These are phyloP conservation scores for Jaculus jaculus DNA, from an alignment of 2,113 vertebrate genomes.

Conservation along the genomic window DNA sequence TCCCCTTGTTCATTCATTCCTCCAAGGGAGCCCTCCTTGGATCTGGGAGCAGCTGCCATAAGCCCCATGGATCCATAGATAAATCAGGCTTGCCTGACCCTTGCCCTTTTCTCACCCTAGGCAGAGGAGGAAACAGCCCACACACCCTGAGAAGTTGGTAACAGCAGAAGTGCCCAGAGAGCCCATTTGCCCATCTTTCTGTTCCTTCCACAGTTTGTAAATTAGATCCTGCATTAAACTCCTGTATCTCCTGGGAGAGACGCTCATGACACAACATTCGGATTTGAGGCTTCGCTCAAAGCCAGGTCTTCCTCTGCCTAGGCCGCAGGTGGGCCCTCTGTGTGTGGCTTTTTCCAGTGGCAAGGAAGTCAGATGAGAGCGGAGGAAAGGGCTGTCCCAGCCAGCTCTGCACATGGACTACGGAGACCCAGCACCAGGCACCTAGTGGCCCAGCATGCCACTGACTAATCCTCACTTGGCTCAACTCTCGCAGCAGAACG, in stretches of 20 bases:
- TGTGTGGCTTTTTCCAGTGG: not conserved
- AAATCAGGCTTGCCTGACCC: not conserved
- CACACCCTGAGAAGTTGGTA: rapidly evolving
- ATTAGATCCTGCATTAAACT: not conserved
- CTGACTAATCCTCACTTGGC: not conserved
- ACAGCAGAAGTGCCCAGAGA: not conserved
- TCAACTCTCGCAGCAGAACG: not conserved
- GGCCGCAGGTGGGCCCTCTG: not conserved
- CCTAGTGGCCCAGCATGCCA: not conserved
- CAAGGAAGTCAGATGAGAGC: not conserved
- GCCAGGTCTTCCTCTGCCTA: not conserved
- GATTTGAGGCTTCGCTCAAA: not conserved
- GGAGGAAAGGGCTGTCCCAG: not conserved
- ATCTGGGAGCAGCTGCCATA: not conserved
- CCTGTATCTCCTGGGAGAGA: not conserved
- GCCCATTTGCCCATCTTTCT: too few species aligned
- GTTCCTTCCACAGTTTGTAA: not conserved
- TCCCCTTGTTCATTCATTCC: not conserved
- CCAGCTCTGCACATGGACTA: not conserved
- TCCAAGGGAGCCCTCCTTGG: too few species aligned
- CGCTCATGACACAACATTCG: not conserved
- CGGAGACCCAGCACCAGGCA: rapidly evolving
- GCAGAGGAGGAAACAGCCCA: too few species aligned
- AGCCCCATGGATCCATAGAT: not conserved
- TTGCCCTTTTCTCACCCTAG: not conserved